A percentile compares a stretch with the other conserved stretches of the same genome.
phyloP scores from a whole-genome alignment of 2,113 vertebrate genomes.

The Channa maculata region DNA sequence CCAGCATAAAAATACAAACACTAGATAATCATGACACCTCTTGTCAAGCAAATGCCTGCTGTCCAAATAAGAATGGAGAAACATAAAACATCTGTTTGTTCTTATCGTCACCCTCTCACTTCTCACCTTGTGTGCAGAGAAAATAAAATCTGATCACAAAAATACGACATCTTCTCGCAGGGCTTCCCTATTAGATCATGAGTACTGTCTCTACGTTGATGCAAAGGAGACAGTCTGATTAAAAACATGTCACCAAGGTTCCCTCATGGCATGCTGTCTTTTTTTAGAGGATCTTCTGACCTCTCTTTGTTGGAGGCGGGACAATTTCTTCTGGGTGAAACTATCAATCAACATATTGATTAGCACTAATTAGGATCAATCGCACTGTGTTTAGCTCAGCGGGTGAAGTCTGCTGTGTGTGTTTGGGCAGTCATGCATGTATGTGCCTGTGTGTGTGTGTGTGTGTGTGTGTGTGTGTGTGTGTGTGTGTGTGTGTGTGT shows the following conservation, averaged over 20 bases:
- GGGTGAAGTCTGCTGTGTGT: slow-evolving; percentile 54
- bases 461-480: slow-evolving; percentile 15
- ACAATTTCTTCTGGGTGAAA: slow-evolving; percentile 44
- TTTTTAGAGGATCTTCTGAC: slow-evolving; percentile 18
- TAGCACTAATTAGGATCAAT: slow-evolving; percentile 78
- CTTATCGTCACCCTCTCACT: not conserved
- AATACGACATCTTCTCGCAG: too few species aligned
- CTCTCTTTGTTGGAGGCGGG: slow-evolving; percentile 39
- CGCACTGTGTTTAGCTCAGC: slow-evolving; percentile 63
- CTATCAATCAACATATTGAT: slow-evolving; percentile 80
- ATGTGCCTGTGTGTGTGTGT: slow-evolving; percentile 23
- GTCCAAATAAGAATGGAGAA: not conserved
- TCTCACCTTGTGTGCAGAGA: too few species aligned
- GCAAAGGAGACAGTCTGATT: not conserved
- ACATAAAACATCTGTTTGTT: not conserved
- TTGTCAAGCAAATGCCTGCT: not conserved
- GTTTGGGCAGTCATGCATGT: slow-evolving; percentile 61
- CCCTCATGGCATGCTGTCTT: not conserved
- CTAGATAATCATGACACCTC: not conserved
- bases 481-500: slow-evolving; percentile 23
- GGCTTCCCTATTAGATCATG: too few species aligned
- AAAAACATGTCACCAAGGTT: slow-evolving; percentile 4
- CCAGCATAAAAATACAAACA: not conserved
- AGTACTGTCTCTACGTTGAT: not conserved
- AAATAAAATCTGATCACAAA: not conserved